Base-by-base conservation (phyloP, 30 jellyfish, hydroid and myxozoan genomes). In the Aurelia aurita complex sp. Pacific region DNA sequence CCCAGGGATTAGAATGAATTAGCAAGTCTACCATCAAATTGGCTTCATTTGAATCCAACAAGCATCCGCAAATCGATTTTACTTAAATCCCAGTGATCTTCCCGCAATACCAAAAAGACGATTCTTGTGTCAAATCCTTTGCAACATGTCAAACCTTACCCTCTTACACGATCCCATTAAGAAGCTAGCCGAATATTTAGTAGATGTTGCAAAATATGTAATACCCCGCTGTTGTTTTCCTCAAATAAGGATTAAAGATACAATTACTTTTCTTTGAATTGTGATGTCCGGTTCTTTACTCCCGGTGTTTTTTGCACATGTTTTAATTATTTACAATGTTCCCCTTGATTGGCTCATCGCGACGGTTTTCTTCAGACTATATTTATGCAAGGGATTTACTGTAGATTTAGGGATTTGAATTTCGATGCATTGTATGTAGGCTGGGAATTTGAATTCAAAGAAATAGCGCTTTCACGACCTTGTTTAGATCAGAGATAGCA, bases 271-370 rank as follows among this genome's bases (percentile, higher is more conserved):
- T 19, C 76, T 15, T 66, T 66, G 18, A 66, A 23, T 3, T 66
- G 18, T 4, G 17, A 23, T 46, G 76, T 66, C 76, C 76, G 76
- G 76, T n/a, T 23, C 17, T 23, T 66, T 23, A 66, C 43, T 15
- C 43, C 54, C 53, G 57, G 76, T 46, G 43, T 40, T 40, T 23
- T 46, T 23, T 16, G 38, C 46, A 46, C 43, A 46, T 10, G 29
- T 23, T 23, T 66, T 66, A 66, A 66, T 66, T 66, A 66, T 66
- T 66, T 40, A 66, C 43, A 40, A 55, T 15, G 0, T 13, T 23
- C 43, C 76, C 76, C 43, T 23, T 40, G 10, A 66, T 66, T 66
- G 18, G 46, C 43, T 66, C 76, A 66, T 66, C 76, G 6, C 57
- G n/a, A 23, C 54, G 36, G 6, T 66, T 66, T 66, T 7, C 36